Evolutionary conservation across 2,888 invertebrate species (phyloP), one percentile per base, ranked within the genome.

Genomic region (Erebia aethiops): DNA sequence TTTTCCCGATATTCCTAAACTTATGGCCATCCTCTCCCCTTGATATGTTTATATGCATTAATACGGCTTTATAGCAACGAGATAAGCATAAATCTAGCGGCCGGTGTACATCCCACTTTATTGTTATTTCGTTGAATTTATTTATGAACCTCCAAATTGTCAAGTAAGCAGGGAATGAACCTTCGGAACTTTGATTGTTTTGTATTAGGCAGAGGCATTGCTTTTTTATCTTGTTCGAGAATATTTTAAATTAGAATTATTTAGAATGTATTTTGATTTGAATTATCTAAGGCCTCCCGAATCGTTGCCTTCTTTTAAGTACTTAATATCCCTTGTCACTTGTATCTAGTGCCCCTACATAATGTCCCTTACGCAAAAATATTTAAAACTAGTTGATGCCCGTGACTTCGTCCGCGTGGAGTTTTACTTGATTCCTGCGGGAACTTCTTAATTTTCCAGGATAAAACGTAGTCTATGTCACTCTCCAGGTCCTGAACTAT

Each of bases 1-100:
- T 67, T 67, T 70, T 58, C 70, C 70, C 56, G 61, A 69, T 71
- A 72, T 71, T 71, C 68, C 69, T 67, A 67, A 74, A 74, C 67
- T 69, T 74, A 74, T 71, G 71, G 52, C 61, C 60, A 69, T 68
- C 73, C 73, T 70, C 64, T 62, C 83, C 84, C 81, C 79, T 87
- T 74, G 87, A 88, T 87, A 89, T 74, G 74, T 74, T 74, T 89
- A 90, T 89, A 88, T 86, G 88, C 87, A 88, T 89, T 90, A 90
- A 90, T 89, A 85, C 88, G 82, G 81, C 79, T 91, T 90, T 90
- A 91, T 88, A 80, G 83, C 76, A 73, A 79, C 76, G 80, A 90
- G 90, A 91, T 91, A 90, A 89, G 87, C 80, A 88, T 91, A 89
- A 90, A 90, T 90, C 87, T 74, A 80, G 85, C 83, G 85, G 85